Evolutionary conservation across 1,140 invertebrate genomes (phyloP).

Genomic region (Drosophila grimshawi): DNA sequence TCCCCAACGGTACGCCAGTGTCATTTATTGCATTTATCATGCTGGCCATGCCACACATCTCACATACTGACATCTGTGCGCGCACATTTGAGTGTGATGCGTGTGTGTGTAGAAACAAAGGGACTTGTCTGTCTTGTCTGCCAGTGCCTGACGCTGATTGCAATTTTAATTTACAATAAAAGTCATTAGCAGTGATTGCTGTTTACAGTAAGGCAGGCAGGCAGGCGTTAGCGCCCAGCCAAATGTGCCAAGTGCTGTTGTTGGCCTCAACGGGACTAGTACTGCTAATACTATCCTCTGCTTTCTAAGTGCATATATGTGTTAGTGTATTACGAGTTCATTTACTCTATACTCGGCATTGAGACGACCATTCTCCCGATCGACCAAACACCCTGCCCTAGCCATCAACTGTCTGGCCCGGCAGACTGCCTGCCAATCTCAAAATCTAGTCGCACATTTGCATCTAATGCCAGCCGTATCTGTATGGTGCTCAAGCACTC

Average conservation of each 20-base stretch:
- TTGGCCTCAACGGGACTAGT: slow-evolving; percentile 11
- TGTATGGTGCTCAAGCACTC: slow-evolving; percentile 25
- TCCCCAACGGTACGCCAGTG: slow-evolving; percentile 60
- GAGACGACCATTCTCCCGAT: neutral
- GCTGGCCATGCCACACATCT: slow-evolving; percentile 13
- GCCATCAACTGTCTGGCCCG: slow-evolving; percentile 4
- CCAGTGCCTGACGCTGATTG: slow-evolving; percentile 77
- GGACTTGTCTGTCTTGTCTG: slow-evolving; percentile 36
- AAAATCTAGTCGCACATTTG: slow-evolving; percentile 29
- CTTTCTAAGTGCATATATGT: slow-evolving; percentile 75
- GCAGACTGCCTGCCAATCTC: slow-evolving; percentile 21
- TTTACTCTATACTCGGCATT: slow-evolving; percentile 57
- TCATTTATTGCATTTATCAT: slow-evolving; percentile 82
- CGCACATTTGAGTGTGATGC: neutral
- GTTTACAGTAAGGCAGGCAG: slow-evolving; percentile 73
- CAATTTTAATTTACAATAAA: slow-evolving; percentile 84
- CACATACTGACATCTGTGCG: neutral
- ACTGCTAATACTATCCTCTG: slow-evolving; percentile 22
- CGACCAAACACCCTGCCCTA: neutral
- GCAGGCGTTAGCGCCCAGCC: slow-evolving; percentile 46
- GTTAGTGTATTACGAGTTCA: slow-evolving; percentile 79
- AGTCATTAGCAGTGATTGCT: slow-evolving; percentile 83
- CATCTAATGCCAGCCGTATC: slow-evolving; percentile 53
- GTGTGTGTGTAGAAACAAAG: slow-evolving; percentile 35
- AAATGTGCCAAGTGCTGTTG: slow-evolving; percentile 70